phyloP scores from a whole-genome alignment of 2,888 invertebrate genomes.

The Sabellastarte sp. region DNA sequence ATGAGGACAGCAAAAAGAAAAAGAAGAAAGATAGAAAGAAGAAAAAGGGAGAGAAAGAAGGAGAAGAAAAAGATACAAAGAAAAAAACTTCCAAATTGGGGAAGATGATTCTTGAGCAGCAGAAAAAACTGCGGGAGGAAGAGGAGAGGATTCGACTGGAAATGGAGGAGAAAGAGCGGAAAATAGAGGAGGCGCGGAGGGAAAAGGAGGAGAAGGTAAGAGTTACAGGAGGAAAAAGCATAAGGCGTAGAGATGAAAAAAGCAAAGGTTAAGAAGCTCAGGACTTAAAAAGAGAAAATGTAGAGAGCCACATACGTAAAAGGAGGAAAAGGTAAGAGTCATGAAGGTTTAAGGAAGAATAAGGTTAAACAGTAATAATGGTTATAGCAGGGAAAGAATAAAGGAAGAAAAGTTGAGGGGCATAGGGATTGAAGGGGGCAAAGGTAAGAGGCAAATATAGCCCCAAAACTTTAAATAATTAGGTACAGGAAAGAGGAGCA shows the following conservation, averaged over 20 bases:
- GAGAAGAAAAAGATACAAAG: constrained; percentile 38
- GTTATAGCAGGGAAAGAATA: no score
- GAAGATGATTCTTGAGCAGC: constrained; percentile 57
- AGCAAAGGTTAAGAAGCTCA: constrained; percentile 73
- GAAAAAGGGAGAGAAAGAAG: constrained; percentile 45
- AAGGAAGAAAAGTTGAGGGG: no score
- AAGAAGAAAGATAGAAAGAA: constrained; percentile 47
- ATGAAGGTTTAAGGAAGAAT: constrained; percentile 88
- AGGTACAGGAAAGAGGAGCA: no score
- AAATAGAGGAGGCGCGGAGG: constrained; percentile 52
- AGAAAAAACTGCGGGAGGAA: constrained; percentile 54
- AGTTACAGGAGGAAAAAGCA: no score
- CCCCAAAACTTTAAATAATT: no score
- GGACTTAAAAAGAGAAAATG: constrained; percentile 83
- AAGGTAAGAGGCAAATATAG: no score
- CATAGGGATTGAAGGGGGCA: no score
- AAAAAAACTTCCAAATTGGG: constrained; percentile 40
- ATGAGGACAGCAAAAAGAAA: constrained; percentile 31
- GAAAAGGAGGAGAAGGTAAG: constrained; percentile 63
- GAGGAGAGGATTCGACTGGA: constrained; percentile 51
- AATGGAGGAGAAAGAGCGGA: constrained; percentile 33
- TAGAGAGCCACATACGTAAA: constrained; percentile 87
- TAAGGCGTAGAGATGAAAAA: no score
- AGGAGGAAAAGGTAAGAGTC: constrained; percentile 91
- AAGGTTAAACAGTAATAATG: no score